Conservation (phyloP, 2,113 vertebrate genomes). For the Aix galericulata region DNA sequence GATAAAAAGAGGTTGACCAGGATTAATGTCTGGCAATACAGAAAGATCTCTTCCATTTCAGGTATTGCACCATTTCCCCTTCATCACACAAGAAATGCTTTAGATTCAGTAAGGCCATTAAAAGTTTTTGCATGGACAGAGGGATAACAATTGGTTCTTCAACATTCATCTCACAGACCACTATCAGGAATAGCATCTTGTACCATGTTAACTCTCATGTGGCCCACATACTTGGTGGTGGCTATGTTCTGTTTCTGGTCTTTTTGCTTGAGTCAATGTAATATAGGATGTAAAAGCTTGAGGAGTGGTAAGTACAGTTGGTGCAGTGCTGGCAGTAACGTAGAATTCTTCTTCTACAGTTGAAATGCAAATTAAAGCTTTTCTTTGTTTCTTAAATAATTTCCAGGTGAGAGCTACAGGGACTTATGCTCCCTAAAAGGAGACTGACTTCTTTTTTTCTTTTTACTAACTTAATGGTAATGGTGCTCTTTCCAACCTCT, state of each 20-base stretch:
- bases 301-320: constrained; percentile 60
- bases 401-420: constrained; percentile 52
- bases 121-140: background rate
- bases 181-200: background rate
- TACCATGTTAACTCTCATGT: background rate
- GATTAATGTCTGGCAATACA: background rate
- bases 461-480: background rate
- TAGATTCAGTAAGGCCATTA: background rate
- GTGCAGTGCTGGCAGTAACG: background rate
- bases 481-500: constrained; percentile 19
- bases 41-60: background rate
- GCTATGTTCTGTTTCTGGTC: background rate
- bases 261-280: background rate
- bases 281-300: constrained; percentile 23
- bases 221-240: background rate
- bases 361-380: constrained; percentile 35
- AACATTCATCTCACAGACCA: background rate
- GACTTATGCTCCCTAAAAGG: constrained; percentile 31
- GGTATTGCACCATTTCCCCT: background rate
- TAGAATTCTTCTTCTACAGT: background rate
- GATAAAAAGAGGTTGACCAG: background rate
- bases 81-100: background rate
- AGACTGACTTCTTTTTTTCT: background rate
- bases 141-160: background rate
- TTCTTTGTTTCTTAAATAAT: constrained; percentile 12